Evolutionary conservation across 2,797 vertebrate species (phyloP), one percentile per base, ranked within the genome.

Genomic region (Rhinatrema bivittatum): DNA sequence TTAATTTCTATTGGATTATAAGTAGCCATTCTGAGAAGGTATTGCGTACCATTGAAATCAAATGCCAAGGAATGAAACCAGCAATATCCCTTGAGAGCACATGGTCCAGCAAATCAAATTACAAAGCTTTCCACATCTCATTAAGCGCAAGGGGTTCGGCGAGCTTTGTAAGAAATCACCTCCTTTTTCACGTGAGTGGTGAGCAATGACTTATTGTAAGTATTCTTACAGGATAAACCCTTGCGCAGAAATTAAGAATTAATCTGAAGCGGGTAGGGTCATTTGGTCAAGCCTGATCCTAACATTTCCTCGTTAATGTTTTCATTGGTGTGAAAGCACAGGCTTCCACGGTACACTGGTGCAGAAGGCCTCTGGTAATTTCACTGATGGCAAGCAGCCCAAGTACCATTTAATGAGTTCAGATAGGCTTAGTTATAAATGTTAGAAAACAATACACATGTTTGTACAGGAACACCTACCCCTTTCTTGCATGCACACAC

Each of bases 1-100:
- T 82, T 91, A 87, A 91, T 94, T 91, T 91, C 89, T 79, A 81
- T 85, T 78, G 56, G 65, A 85, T 82, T n/a, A 81, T 89, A 91
- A 88, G 89, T 87, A 87, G 88, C 75, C 62, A 77, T 65, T 81
- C 52, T 78, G 76, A 84, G 83, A 83, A 84, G 78, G 86, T 83
- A 83, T 87, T 78, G 82, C 82, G 79, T 75, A 82, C 74, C 70
- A 80, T 74, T 85, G 88, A 88, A 91, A 89, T 80, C 84, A 82
- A 69, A 86, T 65, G 81, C 59, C 73, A 68, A 81, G 84, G 82
- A 87, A 88, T 88, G 87, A 85, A 75, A 76, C 81, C 81, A 76
- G 76, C 72, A 71, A 78, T 76, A 76, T 77, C 78, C 72, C 66
- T 83, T 84, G 86, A 80, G 78, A 81, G 74, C 81, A 76, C 74